Base-by-base conservation (phyloP, 2,113 vertebrate genomes). In the Capreolus pygargus region DNA sequence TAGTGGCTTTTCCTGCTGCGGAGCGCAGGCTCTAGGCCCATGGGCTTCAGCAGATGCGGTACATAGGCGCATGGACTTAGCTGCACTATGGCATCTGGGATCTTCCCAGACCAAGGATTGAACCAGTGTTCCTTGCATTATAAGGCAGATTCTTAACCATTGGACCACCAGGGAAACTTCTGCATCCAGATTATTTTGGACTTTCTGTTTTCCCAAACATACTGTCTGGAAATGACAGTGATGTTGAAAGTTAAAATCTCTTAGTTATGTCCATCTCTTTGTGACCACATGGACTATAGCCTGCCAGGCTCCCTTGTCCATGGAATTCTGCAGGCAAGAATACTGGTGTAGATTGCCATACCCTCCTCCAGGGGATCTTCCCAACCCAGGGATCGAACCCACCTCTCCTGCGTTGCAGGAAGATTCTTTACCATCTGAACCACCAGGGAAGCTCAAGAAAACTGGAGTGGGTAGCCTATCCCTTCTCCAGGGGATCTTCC, bases 101-200 rank as follows among this genome's bases (percentile, higher is more conserved):
- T 10, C 67, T 70, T 23, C 67, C n/a, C n/a, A 70, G n/a, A 70
- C 19, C 19, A 39, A 36, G n/a, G 67, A 70, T 2, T 39, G 67
- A 70, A 70, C n/a, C n/a, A 70, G n/a, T 12, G 67, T 39, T 39
- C 67, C 67, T 70, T 23, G 36, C 5, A 3, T 67, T 21, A 74
- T 36, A 39, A 39, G 36, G 67, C 19, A 36, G 70, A 74, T 74
- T 39, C 36, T 74, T 76, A 76, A 76, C 23, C 5, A 43, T 0
- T 27, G 39, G 23, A 43, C 70, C 23, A 76, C 39, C 70, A 76
- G 39, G 70, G 39, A 67, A 91, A 84, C n/a, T 43, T 88, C 78
- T 95, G n/a, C 58, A 86, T 57, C 15, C 19, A 91, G 47, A 64
- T 88, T 78, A 67, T 50, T 94, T 58, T 30, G 10, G 27, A 87